A percentile compares a stretch with the other conserved stretches of the same genome.
phyloP scores from a whole-genome alignment of 1,140 invertebrate species.

The Zophobas morio region DNA sequence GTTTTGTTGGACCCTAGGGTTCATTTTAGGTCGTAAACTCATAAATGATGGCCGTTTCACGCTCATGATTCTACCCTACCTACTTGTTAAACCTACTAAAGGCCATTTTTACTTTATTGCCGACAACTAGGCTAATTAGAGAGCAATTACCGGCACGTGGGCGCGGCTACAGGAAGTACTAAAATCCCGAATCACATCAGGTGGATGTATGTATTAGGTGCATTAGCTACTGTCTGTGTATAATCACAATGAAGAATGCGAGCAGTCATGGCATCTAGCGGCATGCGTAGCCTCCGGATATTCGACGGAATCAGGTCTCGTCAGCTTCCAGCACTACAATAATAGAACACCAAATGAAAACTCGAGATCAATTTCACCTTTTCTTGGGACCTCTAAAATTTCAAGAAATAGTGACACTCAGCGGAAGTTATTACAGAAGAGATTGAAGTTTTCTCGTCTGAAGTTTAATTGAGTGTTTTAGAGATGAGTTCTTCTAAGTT shows the following conservation, averaged over 20 bases:
- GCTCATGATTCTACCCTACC: constrained; percentile 1
- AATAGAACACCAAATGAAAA: constrained; percentile 8
- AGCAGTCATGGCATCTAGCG: constrained; percentile 40
- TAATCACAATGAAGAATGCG: constrained; percentile 38
- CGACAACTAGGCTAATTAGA: constrained; percentile 36
- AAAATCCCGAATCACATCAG: constrained; percentile 40
- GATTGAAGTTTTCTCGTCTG: too few species aligned
- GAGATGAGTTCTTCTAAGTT: too few species aligned
- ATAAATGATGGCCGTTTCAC: constrained; percentile 16
- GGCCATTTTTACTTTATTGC: constrained; percentile 29
- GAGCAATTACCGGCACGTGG: constrained; percentile 38
- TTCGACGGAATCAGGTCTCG: not conserved
- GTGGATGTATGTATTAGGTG: constrained; percentile 29
- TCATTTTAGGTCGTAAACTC: not conserved
- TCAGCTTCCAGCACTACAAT: constrained; percentile 4
- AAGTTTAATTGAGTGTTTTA: too few species aligned
- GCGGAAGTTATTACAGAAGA: too few species aligned
- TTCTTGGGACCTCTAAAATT: too few species aligned
- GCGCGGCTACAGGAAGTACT: constrained; percentile 41
- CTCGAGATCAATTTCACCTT: not conserved
- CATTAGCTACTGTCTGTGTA: constrained; percentile 20
- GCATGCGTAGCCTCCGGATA: constrained; percentile 25
- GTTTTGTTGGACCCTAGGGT: not conserved
- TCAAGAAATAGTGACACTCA: too few species aligned
- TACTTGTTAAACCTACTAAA: constrained; percentile 7